These are phyloP conservation scores for Urocolius indicus DNA, from an alignment of 2,113 vertebrate species.

Conservation along the genomic window DNA sequence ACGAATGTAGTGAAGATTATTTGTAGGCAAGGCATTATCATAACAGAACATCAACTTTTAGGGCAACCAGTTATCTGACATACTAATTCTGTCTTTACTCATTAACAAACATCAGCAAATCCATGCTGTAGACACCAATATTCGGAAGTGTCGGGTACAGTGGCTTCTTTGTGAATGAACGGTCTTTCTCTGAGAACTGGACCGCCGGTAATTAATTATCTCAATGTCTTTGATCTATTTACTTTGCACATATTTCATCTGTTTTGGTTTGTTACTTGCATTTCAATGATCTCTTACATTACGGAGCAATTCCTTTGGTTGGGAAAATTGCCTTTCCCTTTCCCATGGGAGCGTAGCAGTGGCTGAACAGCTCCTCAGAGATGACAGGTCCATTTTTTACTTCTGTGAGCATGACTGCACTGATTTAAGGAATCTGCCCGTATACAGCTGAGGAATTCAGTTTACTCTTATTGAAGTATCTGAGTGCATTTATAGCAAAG, in stretches of 20 bases:
- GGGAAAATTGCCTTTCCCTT: slow-evolving; percentile 57
- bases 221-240: slow-evolving; percentile 65
- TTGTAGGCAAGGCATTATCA: slow-evolving; percentile 5
- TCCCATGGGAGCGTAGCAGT: slow-evolving; percentile 54
- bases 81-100: slow-evolving; percentile 36
- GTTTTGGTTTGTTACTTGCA: slow-evolving; percentile 67
- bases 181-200: slow-evolving; percentile 51
- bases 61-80: slow-evolving; percentile 7
- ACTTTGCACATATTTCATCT: slow-evolving; percentile 60
- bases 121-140: not conserved
- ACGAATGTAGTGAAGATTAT: not conserved
- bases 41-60: not conserved
- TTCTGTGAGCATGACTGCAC: slow-evolving; percentile 46
- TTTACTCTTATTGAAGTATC: not conserved
- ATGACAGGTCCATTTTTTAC: slow-evolving; percentile 56
- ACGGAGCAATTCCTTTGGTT: slow-evolving; percentile 16
- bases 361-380: not conserved
- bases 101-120: slow-evolving; percentile 33
- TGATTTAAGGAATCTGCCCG: slow-evolving; percentile 42
- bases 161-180: slow-evolving; percentile 60
- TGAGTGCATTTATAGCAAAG: not conserved
- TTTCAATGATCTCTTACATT: slow-evolving; percentile 61
- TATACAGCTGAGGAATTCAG: slow-evolving; percentile 30
- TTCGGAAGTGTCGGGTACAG: not conserved
- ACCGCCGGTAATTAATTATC: slow-evolving; percentile 53